Percentiles rank a stretch among this genome's conserved stretches.
Evolutionary conservation across 2,888 invertebrate genomes (phyloP).

Genomic region (Hydropsyche betteni): DNA sequence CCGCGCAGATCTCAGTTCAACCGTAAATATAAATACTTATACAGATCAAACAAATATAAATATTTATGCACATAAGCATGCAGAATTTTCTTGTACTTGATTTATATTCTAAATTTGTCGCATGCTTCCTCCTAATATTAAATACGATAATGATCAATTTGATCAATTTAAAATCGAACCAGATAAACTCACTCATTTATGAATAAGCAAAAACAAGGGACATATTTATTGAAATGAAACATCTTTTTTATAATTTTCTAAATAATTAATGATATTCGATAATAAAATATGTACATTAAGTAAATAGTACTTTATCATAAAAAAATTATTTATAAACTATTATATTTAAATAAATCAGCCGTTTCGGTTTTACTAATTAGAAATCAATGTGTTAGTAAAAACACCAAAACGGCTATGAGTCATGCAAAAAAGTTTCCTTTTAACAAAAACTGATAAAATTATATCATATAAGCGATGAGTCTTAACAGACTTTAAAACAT

Average conservation of each 20-base stretch:
- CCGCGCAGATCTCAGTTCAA: too few species aligned
- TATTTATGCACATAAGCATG: neutral
- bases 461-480: conserved; percentile 15
- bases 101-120: neutral
- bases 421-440: conserved; percentile 10
- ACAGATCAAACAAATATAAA: too few species aligned
- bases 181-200: neutral
- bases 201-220: neutral
- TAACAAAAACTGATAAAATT: conserved; percentile 13
- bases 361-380: conserved; percentile 29
- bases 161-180: conserved; percentile 1
- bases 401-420: conserved; percentile 8
- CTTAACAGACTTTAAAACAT: neutral
- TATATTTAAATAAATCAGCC: conserved; percentile 9
- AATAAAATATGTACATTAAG: conserved; percentile 41
- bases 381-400: conserved; percentile 39
- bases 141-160: conserved; percentile 14
- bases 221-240: conserved; percentile 32
- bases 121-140: conserved; percentile 15
- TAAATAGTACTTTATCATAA: conserved; percentile 33
- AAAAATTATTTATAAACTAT: conserved; percentile 23
- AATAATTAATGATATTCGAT: conserved; percentile 38
- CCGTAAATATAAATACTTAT: too few species aligned
- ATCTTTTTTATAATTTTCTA: conserved; percentile 29
- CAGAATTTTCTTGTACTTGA: neutral